These are phyloP conservation scores for Montipora capitata DNA, from an alignment of 92 coral and sea anemone species.

Conservation along the genomic window DNA sequence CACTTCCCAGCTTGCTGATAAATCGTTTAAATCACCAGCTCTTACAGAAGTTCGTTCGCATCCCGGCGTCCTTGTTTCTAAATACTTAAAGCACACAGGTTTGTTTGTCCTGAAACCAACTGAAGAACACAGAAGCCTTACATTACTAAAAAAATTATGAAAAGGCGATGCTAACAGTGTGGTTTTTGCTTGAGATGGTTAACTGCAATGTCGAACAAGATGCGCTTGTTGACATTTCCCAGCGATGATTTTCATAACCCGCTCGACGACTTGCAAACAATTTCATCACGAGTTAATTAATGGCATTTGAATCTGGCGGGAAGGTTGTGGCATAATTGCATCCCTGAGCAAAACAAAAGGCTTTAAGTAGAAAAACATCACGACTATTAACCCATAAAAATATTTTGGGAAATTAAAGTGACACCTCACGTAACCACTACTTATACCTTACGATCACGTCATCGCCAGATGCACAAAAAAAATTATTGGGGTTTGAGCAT, in stretches of 20 bases:
- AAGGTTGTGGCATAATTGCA: neutral
- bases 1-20: no score
- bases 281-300: neutral
- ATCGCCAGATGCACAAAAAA: neutral
- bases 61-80: no score
- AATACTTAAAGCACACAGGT: neutral
- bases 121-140: conserved; percentile 3
- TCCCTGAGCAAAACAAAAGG: neutral
- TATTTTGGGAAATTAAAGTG: conserved; percentile 3
- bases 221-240: conserved; percentile 10
- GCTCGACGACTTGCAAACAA: conserved; percentile 9
- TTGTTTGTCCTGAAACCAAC: neutral
- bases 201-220: conserved; percentile 6
- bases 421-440: neutral
- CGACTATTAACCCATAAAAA: neutral
- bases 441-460: neutral
- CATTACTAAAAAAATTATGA: neutral
- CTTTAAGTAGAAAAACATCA: neutral
- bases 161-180: neutral
- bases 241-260: conserved; percentile 2
- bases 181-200: conserved; percentile 3
- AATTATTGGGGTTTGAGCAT: neutral
- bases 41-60: no score
- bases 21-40: no score
- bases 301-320: neutral